These are phyloP conservation scores for Drosophila trapezifrons DNA, from an alignment of 1,140 invertebrate species.

Conservation along the genomic window DNA sequence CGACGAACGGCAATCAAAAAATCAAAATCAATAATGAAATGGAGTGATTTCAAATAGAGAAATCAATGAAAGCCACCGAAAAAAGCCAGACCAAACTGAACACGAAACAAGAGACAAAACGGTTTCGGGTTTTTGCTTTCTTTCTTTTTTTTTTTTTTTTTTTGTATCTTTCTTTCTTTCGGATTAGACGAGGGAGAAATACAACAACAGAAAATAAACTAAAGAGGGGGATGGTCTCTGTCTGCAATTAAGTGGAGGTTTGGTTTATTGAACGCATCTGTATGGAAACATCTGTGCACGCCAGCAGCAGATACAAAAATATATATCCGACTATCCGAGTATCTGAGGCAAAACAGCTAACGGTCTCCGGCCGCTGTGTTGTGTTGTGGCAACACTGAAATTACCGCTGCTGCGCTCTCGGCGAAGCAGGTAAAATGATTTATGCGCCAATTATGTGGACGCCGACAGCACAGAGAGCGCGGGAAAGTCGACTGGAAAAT, in stretches of 20 bases:
- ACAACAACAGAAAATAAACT: constrained; percentile 17
- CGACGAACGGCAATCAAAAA: constrained; percentile 65
- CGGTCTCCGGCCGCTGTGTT: constrained; percentile 38
- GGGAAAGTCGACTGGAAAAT: constrained; percentile 63
- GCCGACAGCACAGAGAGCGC: constrained; percentile 46
- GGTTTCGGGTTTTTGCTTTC: constrained; percentile 62
- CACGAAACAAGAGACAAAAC: constrained; percentile 54
- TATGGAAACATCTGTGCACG: constrained; percentile 26
- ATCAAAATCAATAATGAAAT: constrained; percentile 75
- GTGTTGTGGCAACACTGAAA: constrained; percentile 64
- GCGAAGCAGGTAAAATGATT: constrained; percentile 73
- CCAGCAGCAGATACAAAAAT: constrained; percentile 37
- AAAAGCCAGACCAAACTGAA: constrained; percentile 4
- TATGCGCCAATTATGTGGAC: constrained; percentile 75
- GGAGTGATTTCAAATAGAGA: constrained; percentile 79
- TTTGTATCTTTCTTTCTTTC: constrained; percentile 15
- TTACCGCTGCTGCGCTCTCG: constrained; percentile 66
- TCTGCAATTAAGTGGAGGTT: constrained; percentile 51
- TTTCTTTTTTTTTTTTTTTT: constrained; percentile 7
- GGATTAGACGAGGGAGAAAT: constrained; percentile 12
- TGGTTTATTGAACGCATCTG: constrained; percentile 72
- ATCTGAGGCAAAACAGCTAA: constrained; percentile 71
- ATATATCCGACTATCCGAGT: constrained; percentile 7
- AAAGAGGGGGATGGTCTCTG: constrained; percentile 27
- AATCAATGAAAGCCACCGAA: constrained; percentile 75